Base-by-base conservation (phyloP, 2,888 invertebrate species). In the Callimorpha dominula region DNA sequence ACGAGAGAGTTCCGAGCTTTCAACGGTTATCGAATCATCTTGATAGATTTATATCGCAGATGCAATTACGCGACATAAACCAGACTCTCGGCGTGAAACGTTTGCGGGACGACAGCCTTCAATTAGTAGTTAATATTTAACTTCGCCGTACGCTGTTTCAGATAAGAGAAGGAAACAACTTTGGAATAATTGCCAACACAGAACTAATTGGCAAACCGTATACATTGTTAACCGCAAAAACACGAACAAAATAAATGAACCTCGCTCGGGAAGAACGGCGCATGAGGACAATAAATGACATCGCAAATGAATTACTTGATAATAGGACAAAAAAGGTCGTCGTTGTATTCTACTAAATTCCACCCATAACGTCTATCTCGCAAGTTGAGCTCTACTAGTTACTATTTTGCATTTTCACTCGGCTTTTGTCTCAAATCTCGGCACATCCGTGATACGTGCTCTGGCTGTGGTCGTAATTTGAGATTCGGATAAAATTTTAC, bases 271-370 rank as follows among this genome's bases (percentile, higher is more conserved):
- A 78, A 67, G 75, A 74, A 67, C 74, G 64, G 68, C 75, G 67
- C 74, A 72, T 68, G 73, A 84, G 81, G 82, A 85, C 85, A 83
- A 87, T 85, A 86, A 87, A 86, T 81, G 86, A 81, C 82, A 75
- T 71, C 78, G 72, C 62, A 57, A 77, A 83, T 80, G 85, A 85
- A 88, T 85, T 81, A 85, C 85, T 86, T 84, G 85, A 85, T 88
- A 89, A 89, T 87, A 86, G 75, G 78, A 84, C 81, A 78, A 76
- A 79, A 85, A 87, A 90, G 88, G 88, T 90, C 88, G 86, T 89
- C 75, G 75, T 79, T 88, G 11, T 88, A 76, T 81, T 78, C 78
- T 78, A 83, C 87, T 89, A 86, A 84, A 86, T 86, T 83, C 72
- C 66, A 73, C 69, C 71, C 75, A 68, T 69, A 67, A 72, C 75